These are phyloP conservation scores for Streptopelia turtur DNA, from an alignment of 2,797 vertebrate genomes.

Conservation along the genomic window DNA sequence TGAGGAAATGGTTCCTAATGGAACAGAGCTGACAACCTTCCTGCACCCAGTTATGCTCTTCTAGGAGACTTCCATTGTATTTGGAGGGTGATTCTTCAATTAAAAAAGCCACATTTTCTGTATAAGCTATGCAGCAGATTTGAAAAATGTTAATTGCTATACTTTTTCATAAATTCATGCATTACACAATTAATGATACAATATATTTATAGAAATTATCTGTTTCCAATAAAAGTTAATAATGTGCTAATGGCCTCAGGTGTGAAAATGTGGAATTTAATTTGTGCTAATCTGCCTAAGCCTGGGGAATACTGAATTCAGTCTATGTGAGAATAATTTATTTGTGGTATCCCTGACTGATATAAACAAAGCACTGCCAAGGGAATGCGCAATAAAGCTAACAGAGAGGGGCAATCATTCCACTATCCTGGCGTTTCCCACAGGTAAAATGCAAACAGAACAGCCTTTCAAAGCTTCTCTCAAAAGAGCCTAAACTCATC, in stretches of 20 bases:
- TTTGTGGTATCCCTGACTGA: constrained; percentile 6
- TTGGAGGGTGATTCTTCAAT: constrained; percentile 44
- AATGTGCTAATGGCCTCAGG: constrained; percentile 39
- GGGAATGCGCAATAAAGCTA: constrained; percentile 39
- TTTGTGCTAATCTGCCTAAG: constrained; percentile 41
- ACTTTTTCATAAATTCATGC: not conserved
- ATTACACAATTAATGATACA: not conserved
- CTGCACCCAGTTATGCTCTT: not conserved
- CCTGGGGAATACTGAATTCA: constrained; percentile 23
- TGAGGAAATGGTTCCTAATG: constrained; percentile 12
- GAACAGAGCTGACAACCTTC: constrained; percentile 4
- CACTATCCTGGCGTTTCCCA: not conserved
- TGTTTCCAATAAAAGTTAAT: constrained; percentile 26
- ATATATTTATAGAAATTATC: constrained; percentile 41
- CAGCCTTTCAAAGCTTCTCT: not conserved
- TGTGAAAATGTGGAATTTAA: constrained; percentile 51
- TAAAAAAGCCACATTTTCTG: constrained; percentile 50
- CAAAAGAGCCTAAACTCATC: constrained; percentile 10
- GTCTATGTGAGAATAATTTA: constrained; percentile 13
- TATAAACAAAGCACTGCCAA: constrained; percentile 39
- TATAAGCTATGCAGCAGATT: not conserved
- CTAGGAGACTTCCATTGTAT: not conserved
- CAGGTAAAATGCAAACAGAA: constrained; percentile 22
- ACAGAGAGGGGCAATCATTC: constrained; percentile 14
- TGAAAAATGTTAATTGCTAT: not conserved